phyloP scores from a whole-genome alignment of 1,140 invertebrate genomes.

The Neelides sp. region DNA sequence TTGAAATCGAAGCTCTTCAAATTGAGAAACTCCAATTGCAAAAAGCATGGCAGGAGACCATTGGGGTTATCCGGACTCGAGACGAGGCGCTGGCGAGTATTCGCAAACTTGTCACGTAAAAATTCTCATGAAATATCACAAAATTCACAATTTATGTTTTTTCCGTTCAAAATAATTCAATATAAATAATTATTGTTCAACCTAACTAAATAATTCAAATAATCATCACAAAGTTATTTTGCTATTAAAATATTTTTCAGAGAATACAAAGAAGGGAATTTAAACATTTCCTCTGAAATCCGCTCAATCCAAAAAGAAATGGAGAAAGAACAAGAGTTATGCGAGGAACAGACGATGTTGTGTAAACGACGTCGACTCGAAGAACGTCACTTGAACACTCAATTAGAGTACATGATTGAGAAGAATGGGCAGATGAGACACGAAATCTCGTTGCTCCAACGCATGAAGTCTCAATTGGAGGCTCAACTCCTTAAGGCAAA shows the following conservation, averaged over 20 bases:
- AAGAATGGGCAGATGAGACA: constrained; percentile 9
- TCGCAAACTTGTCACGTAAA: neutral
- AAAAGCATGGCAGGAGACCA: constrained; percentile 56
- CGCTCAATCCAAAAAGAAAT: constrained; percentile 45
- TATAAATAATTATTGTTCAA: too few relatives aligned
- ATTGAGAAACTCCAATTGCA: constrained; percentile 52
- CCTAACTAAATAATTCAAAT: too few relatives aligned
- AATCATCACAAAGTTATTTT: too few relatives aligned
- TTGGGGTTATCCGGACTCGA: constrained; percentile 50
- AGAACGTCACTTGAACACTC: constrained; percentile 11
- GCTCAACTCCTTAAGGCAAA: constrained; percentile 32
- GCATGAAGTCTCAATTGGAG: constrained; percentile 11
- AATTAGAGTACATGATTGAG: constrained; percentile 4
- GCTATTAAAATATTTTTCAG: too few relatives aligned
- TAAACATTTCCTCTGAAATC: constrained; percentile 44
- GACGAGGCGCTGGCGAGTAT: constrained; percentile 45
- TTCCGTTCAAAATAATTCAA: constrained; percentile 13
- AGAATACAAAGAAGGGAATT: constrained; percentile 50
- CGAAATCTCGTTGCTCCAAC: constrained; percentile 13
- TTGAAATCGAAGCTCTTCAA: constrained; percentile 54
- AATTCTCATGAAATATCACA: neutral
- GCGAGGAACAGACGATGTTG: constrained; percentile 36
- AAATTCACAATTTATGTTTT: constrained; percentile 6
- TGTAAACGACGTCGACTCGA: constrained; percentile 21
- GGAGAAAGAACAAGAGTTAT: constrained; percentile 36